Evolutionary conservation across 1,140 invertebrate genomes (phyloP), one percentile per base, ranked within the genome.

Genomic region (Bombus waltoni): DNA sequence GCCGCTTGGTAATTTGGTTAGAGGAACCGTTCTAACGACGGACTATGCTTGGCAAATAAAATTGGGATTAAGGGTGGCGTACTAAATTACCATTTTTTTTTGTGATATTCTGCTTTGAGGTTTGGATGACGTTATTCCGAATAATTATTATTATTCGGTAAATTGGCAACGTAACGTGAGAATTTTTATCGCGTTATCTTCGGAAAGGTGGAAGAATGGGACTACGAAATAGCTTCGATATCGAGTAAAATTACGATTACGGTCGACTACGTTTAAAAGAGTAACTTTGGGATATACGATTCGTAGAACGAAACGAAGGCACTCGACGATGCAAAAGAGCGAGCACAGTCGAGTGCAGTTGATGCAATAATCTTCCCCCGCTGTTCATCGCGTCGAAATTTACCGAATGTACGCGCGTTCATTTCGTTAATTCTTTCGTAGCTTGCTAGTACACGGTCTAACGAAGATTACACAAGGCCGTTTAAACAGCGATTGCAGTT

Each of bases 401-500:
- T 62, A 62, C 28, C 59, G 3, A 5, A n/a, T 10, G 1, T 62
- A 62, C 13, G 28, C 28, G 13, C 22, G 28, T 62, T n/a, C n/a
- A 62, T 62, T 62, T 62, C 28, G 13, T 22, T 62, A n/a, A 62
- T 62, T 62, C 59, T 62, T 62, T 62, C 59, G 59, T n/a, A 62
- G 28, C 11, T 62, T 62, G 11, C 59, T n/a, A n/a, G 10, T 28
- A n/a, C 28, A n/a, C 28, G 28, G 59, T 13, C 59, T 62, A 62
- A 62, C 38, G 81, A 70, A 57, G 62, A 70, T 83, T 70, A 42
- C 28, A 53, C 44, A 38, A 22, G 10, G 35, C 1, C 5, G 22
- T 66, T 83, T 83, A 59, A 83, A 83, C 44, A 83, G 28, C 53
- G 81, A 83, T 68, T 38, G 59, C 8, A 77, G 42, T 78, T 78